A percentile compares a stretch with the other conserved stretches of the same genome.
Conservation (phyloP, 2,797 vertebrate genomes). For the Fratercula arctica region DNA sequence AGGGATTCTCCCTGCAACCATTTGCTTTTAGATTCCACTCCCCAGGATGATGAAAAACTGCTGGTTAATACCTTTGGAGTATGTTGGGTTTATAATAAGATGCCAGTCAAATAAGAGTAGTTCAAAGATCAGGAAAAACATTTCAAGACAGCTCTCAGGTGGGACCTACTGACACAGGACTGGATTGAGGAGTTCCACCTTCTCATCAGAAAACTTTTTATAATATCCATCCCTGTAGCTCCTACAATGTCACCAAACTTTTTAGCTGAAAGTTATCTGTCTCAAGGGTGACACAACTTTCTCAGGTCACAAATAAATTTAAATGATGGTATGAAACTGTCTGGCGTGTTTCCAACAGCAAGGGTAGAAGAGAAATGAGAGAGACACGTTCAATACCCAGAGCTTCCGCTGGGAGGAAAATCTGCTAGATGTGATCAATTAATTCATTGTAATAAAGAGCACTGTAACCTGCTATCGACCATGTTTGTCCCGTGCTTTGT, state of each 20-base stretch:
- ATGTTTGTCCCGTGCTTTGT: slow-evolving; percentile 6
- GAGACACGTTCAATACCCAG: background rate
- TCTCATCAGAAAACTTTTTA: background rate
- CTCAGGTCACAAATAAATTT: slow-evolving; percentile 40
- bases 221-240: background rate
- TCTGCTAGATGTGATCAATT: slow-evolving; percentile 49
- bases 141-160: background rate
- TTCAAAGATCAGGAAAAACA: background rate
- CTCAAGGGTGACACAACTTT: slow-evolving; percentile 18
- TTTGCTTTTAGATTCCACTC: background rate
- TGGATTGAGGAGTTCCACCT: background rate
- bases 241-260: background rate
- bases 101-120: background rate
- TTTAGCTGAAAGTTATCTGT: background rate
- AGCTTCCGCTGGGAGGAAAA: slow-evolving; percentile 3
- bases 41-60: background rate
- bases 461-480: slow-evolving; percentile 32
- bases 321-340: slow-evolving; percentile 8
- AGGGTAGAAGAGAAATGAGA: slow-evolving; percentile 15
- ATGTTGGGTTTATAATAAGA: background rate
- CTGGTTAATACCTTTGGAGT: background rate
- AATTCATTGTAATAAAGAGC: slow-evolving; percentile 49
- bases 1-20: background rate
- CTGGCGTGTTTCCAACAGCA: background rate
- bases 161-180: background rate